phyloP scores from a whole-genome alignment of 2,797 vertebrate species.

The Nannoperca australis region DNA sequence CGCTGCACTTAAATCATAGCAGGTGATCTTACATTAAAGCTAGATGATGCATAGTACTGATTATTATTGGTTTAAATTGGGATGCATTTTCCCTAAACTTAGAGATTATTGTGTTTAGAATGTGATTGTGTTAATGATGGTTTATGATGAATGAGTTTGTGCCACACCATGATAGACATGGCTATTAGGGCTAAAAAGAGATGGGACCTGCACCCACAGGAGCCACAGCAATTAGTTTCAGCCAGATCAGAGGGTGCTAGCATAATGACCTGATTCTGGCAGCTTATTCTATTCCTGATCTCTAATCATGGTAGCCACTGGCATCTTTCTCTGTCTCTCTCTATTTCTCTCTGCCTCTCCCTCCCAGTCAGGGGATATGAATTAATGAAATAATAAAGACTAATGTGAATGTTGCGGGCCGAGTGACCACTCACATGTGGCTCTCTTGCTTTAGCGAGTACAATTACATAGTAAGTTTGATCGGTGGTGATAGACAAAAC shows the following conservation, averaged over 20 bases:
- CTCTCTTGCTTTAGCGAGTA: slow-evolving; percentile 88
- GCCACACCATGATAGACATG: slow-evolving; percentile 60
- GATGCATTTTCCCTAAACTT: slow-evolving; percentile 46
- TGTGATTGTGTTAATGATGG: slow-evolving; percentile 62
- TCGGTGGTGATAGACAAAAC: slow-evolving; percentile 96
- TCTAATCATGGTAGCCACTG: slow-evolving; percentile 65
- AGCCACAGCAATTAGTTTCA: slow-evolving; percentile 76
- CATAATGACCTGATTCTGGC: slow-evolving; percentile 77
- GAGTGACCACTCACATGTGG: slow-evolving; percentile 83
- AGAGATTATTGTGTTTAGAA: slow-evolving; percentile 62
- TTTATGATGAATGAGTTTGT: slow-evolving; percentile 73
- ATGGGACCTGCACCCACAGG: slow-evolving; percentile 66
- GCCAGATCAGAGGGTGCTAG: slow-evolving; percentile 77
- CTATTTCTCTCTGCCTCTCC: slow-evolving; percentile 38
- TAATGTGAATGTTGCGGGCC: slow-evolving; percentile 72
- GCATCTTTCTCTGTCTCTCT: slow-evolving; percentile 53
- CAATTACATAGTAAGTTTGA: slow-evolving; percentile 91
- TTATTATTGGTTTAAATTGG: slow-evolving; percentile 53
- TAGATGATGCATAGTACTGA: slow-evolving; percentile 45
- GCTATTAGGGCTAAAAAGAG: slow-evolving; percentile 66
- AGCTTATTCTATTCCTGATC: slow-evolving; percentile 71
- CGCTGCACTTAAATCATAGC: slow-evolving; percentile 31
- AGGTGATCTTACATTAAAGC: slow-evolving; percentile 47
- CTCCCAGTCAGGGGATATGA: slow-evolving; percentile 57
- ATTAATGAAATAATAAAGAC: slow-evolving; percentile 84